Base-by-base conservation (phyloP, 2,113 vertebrate genomes). In the Poicephalus meyeri region DNA sequence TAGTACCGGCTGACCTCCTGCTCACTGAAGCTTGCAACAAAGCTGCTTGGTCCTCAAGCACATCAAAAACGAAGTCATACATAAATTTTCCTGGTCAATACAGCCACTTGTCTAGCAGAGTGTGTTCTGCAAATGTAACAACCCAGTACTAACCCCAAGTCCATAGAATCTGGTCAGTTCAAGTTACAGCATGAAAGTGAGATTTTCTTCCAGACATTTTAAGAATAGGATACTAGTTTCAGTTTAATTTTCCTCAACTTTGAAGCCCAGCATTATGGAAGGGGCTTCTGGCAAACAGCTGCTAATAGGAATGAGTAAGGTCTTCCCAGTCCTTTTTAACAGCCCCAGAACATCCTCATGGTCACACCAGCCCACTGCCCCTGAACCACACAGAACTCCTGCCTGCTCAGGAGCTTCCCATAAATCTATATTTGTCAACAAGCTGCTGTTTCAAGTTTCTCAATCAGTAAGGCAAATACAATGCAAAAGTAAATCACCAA, bases 291-390 rank as follows among this genome's bases (percentile, higher is more conserved):
- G 28, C 24, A 92, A 86, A 42, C 9, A 21, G 7, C 10, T 83
- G 25, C 29, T 68, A 55, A 60, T 4, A 60, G 19, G n/a, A 79
- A 66, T 42, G n/a, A 60, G 5, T 16, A 23, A 52, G 14, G 11
- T 31, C 58, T 90, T 94, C 33, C 42, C 39, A 78, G 35, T 25
- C 7, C 16, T 28, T 53, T 63, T 63, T 26, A 77, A 18, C 15
- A 86, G 24, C 7, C 7, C 23, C 44, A 41, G 37, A 69, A 56
- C 17, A 44, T 10, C 13, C 21, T 63, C 26, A 26, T 71, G 33
- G 17, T 35, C 3, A 2, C 7, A 46, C 6, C 10, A 94, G 8
- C 15, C 37, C 33, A 63, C 20, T 1, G 1, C 1, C 10, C 64
- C 10, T 16, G 23, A 56, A 58, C 3, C 37, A 23, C 2, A 5